Base-by-base conservation (phyloP, 2,888 invertebrate genomes). In the Morpho helenor region DNA sequence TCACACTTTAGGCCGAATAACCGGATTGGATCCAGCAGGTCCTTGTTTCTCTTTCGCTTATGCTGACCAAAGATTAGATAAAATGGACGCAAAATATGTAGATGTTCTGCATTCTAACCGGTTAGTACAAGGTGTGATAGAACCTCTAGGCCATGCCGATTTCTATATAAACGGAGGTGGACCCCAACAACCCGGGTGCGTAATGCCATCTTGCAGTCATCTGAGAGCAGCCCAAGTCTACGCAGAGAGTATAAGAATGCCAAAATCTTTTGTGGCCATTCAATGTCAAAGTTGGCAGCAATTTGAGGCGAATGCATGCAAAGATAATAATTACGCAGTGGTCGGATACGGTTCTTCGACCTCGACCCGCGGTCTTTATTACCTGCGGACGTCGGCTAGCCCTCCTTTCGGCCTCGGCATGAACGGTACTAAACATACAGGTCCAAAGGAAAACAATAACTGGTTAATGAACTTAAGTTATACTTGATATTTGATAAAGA, bases 91-190 rank as follows among this genome's bases (percentile, higher is more conserved):
- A 7, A 65, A 63, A 8, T 91, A 87, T 88, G 69, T 92, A 75
- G 79, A 91, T 65, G 81, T 91, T 8, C 66, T 91, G 51, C 91
- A 91, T 68, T 85, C 90, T 7, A 91, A 91, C 67, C 75, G 82
- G 69, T 73, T 91, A 62, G 68, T 91, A 23, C 91, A 91, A 77
- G 91, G 91, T 49, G 80, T 88, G 7, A 80, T 87, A 3, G 91
- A 91, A 66, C 84, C 93, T 7, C 81, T 95, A 62, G 95, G 95
- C 0, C 94, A 95, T 77, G 93, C 92, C 2, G 95, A 95, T 76
- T 95, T 94, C 77, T 95, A 94, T 84, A 93, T 95, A 6, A 95
- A 95, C 68, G 92, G 93, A 22, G 95, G 95, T 10, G 92, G 93
- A 3, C 92, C 94, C 0, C 85, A 92, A 60, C 95, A 95, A 72